A percentile compares a stretch with the other conserved stretches of the same genome.
These are phyloP conservation scores for Vanessa cardui DNA, from an alignment of 2,888 invertebrate species.

Conservation along the genomic window DNA sequence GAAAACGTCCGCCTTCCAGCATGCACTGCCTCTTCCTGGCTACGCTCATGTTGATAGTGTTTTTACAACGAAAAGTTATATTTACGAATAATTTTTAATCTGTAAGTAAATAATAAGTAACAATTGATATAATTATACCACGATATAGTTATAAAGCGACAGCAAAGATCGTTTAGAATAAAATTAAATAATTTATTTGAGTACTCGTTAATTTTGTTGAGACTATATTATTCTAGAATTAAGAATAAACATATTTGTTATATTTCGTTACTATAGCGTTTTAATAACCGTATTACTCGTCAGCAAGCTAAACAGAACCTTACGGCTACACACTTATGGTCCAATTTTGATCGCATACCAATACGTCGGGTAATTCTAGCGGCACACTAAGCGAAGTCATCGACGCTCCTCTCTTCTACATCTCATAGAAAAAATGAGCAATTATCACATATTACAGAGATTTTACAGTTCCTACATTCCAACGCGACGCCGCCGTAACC, in stretches of 20 bases:
- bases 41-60: background rate
- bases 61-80: background rate
- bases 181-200: background rate
- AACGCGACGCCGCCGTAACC: background rate
- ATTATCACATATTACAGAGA: conserved; percentile 31
- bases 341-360: conserved; percentile 7
- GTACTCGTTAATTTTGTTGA: background rate
- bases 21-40: too few relatives aligned
- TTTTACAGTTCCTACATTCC: conserved; percentile 11
- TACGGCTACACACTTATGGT: background rate
- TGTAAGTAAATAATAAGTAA: background rate
- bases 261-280: background rate
- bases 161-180: background rate
- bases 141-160: background rate
- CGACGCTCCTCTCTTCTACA: conserved; percentile 10
- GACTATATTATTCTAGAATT: background rate
- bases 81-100: background rate
- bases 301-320: background rate
- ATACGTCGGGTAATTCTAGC: conserved; percentile 16
- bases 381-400: conserved; percentile 13
- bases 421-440: conserved; percentile 30
- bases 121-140: background rate
- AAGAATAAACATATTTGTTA: background rate
- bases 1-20: too few relatives aligned
- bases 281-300: background rate